A percentile compares a stretch with the other conserved stretches of the same genome.
Evolutionary conservation across 2,797 vertebrate species (phyloP).

Genomic region (Chelmon rostratus): DNA sequence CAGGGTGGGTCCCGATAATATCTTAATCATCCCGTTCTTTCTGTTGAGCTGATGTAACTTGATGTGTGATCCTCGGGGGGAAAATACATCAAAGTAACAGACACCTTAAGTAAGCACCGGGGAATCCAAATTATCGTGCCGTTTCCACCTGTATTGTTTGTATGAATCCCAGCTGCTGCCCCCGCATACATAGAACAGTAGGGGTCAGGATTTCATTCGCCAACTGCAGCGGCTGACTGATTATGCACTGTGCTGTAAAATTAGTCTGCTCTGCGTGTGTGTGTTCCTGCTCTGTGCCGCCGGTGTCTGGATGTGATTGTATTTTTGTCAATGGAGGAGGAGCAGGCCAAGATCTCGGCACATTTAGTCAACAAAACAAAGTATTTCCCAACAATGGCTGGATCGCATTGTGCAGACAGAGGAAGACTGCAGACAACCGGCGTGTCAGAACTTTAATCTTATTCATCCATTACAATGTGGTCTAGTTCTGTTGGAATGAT

Average conservation of each 20-base stretch:
- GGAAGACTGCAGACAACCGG: not conserved
- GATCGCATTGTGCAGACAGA: slow-evolving; percentile 15
- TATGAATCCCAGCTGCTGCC: slow-evolving; percentile 36
- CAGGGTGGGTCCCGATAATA: slow-evolving; percentile 35
- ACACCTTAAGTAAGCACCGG: not conserved
- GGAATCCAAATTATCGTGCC: not conserved
- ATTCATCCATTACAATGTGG: slow-evolving; percentile 33
- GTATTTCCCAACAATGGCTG: slow-evolving; percentile 31
- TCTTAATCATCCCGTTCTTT: slow-evolving; percentile 41
- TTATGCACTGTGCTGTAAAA: not conserved
- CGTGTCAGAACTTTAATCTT: slow-evolving; percentile 41
- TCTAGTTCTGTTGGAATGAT: slow-evolving; percentile 63
- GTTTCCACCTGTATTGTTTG: slow-evolving; percentile 38
- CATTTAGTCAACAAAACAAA: slow-evolving; percentile 51
- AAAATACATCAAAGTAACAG: slow-evolving; percentile 16
- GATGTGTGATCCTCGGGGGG: not conserved
- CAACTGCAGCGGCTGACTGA: slow-evolving; percentile 37
- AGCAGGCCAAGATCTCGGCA: not conserved
- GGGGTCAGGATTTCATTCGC: slow-evolving; percentile 85
- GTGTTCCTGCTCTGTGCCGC: slow-evolving; percentile 30
- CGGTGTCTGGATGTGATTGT: slow-evolving; percentile 28
- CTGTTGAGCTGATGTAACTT: slow-evolving; percentile 3
- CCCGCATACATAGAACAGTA: slow-evolving; percentile 73
- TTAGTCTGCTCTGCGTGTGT: slow-evolving; percentile 28
- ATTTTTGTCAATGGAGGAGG: slow-evolving; percentile 42